These are phyloP conservation scores for Sarcoramphus papa DNA, from an alignment of 2,797 vertebrate genomes.

Conservation along the genomic window DNA sequence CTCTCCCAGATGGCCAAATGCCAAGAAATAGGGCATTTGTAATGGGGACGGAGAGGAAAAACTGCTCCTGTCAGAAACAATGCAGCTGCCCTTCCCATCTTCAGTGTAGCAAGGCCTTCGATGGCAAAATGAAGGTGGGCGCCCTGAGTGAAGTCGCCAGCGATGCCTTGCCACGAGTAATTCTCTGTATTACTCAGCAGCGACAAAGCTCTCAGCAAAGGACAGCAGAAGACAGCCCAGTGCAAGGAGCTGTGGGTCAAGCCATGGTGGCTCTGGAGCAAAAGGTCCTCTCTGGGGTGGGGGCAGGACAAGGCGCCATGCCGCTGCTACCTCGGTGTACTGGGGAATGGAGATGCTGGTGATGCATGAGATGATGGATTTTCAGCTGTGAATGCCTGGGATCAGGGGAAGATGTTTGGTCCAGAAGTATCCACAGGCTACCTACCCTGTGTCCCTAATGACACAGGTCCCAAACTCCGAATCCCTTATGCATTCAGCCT, in stretches of 20 bases:
- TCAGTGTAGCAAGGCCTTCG: not conserved
- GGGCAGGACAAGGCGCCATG: not conserved
- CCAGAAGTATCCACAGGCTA: not conserved
- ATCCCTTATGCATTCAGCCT: not conserved
- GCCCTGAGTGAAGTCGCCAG: accelerated
- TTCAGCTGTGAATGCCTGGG: not conserved
- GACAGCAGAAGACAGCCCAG: not conserved
- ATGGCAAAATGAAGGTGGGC: not conserved
- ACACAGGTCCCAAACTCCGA: not conserved
- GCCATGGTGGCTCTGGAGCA: not conserved
- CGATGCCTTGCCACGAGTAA: accelerated
- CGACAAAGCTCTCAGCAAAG: not conserved
- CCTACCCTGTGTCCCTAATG: not conserved
- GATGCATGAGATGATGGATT: not conserved
- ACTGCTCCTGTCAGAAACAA: conserved; percentile 13
- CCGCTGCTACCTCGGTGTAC: accelerated
- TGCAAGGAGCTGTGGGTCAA: not conserved
- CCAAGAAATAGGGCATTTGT: not conserved
- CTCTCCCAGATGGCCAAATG: not conserved
- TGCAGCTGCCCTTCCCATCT: not conserved
- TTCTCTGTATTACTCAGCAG: not conserved
- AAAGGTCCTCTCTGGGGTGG: not conserved
- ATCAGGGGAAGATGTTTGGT: not conserved
- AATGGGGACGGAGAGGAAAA: conserved; percentile 1
- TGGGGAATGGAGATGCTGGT: not conserved